Evolutionary conservation across 92 coral and sea anemone species (phyloP), one percentile per base, ranked within the genome.

Genomic region (Zoanthus sociatus): DNA sequence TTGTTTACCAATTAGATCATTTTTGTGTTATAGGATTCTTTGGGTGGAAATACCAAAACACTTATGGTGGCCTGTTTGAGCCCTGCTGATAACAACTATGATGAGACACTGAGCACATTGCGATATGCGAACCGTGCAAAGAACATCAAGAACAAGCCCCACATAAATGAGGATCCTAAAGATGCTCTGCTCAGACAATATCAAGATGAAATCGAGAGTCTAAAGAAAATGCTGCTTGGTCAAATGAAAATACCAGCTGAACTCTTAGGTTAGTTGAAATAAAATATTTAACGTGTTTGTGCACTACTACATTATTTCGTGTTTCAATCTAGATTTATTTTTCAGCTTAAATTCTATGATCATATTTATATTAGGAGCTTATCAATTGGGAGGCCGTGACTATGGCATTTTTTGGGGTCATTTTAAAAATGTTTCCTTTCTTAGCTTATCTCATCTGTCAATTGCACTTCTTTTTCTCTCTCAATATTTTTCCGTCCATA

Each of bases 61-160:
- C 76, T 97, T 42, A 97, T 97, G 99, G 99, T 97, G 17, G 99
- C 98, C 7, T 97, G 99, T 70, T 88, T 97, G 33, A 97, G 99
- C 74, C 99, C 99, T 11, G 99, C 98, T 1, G 99, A 97, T 77
- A 97, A 97, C 90, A 97, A 97, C 91, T 97, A 97, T 48, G 98
- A 97, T 17, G 99, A 97, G 76, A 97, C 99, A 0, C 86, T 97
- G 58, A 97, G 99, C 84, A 97, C 99, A 8, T 77, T 97, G 67
- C 93, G 99, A 15, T 97, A 97, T 90, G 99, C 99, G 17, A 97
- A 97, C 90, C 90, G 99, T 32, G 99, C 99, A 6, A 97, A 97
- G 87, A 94, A 97, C 84, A 97, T 97, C 87, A 97, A 95, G 87
- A 97, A 97, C 79, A 97, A 97, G 84, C 99, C 99, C 4, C 94